These are phyloP conservation scores for Erebia aethiops DNA, from an alignment of 2,888 invertebrate species.

Conservation along the genomic window DNA sequence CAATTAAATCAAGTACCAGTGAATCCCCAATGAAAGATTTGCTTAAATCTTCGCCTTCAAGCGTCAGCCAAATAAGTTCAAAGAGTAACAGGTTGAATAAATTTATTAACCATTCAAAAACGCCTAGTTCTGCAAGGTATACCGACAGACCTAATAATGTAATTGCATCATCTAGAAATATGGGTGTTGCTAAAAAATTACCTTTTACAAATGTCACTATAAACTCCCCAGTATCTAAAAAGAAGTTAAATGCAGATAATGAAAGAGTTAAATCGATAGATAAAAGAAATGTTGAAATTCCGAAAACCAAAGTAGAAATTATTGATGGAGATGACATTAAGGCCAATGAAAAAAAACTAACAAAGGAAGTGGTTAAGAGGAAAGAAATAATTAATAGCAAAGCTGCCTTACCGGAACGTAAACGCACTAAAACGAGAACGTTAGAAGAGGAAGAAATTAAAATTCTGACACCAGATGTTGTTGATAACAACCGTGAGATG, in stretches of 20 bases:
- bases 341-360: conserved; percentile 28
- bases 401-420: conserved; percentile 46
- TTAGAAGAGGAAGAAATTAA: conserved; percentile 73
- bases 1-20: conserved; percentile 44
- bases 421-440: conserved; percentile 71
- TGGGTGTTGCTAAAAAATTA: conserved; percentile 46
- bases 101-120: conserved; percentile 21
- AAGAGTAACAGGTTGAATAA: conserved; percentile 39
- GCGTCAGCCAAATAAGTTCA: conserved; percentile 49
- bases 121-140: conserved; percentile 18
- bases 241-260: neutral
- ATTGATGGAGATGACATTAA: neutral
- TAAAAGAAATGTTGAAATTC: conserved; percentile 38
- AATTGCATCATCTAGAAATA: conserved; percentile 33
- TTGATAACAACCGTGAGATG: conserved; percentile 71
- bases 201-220: conserved; percentile 60
- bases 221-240: conserved; percentile 63
- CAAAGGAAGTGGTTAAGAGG: conserved; percentile 1
- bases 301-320: conserved; percentile 13
- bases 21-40: conserved; percentile 63
- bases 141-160: neutral
- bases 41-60: conserved; percentile 63
- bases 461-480: conserved; percentile 56
- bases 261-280: conserved; percentile 14
- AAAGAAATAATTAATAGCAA: neutral